Evolutionary conservation across 2,888 invertebrate species (phyloP).

Genomic region (Callyntrura guangdongensis): DNA sequence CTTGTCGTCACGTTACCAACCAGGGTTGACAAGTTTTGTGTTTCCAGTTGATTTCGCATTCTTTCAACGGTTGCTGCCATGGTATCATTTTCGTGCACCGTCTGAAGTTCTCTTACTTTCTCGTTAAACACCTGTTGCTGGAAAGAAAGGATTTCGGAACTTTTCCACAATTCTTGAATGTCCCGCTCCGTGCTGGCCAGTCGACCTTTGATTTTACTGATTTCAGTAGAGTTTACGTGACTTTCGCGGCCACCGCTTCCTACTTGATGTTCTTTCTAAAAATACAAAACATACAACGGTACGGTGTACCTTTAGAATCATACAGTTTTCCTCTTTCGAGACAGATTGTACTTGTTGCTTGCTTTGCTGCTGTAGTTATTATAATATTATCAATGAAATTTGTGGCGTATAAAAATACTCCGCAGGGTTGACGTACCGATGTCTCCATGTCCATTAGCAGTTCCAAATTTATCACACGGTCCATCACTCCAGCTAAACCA

Average conservation of each 20-base stretch:
- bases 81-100: constrained; percentile 79
- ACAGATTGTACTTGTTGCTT: too few species aligned
- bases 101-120: constrained; percentile 63
- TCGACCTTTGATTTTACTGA: constrained; percentile 62
- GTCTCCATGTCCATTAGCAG: constrained; percentile 73
- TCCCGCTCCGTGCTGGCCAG: constrained; percentile 72
- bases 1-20: constrained; percentile 74
- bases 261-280: constrained; percentile 20
- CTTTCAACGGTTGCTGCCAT: constrained; percentile 69
- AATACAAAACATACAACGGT: not conserved
- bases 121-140: constrained; percentile 79
- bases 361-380: too few species aligned
- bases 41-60: constrained; percentile 74
- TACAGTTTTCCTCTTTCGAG: too few species aligned
- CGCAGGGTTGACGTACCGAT: constrained; percentile 50
- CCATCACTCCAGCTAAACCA: constrained; percentile 51
- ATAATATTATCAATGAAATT: too few species aligned
- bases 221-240: constrained; percentile 66
- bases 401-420: not conserved
- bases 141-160: constrained; percentile 80
- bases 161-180: constrained; percentile 81
- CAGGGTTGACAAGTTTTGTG: constrained; percentile 61
- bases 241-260: not conserved
- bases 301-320: too few species aligned
- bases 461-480: constrained; percentile 73